phyloP scores from a whole-genome alignment of 1,140 invertebrate species.

The Coelopa frigida region DNA sequence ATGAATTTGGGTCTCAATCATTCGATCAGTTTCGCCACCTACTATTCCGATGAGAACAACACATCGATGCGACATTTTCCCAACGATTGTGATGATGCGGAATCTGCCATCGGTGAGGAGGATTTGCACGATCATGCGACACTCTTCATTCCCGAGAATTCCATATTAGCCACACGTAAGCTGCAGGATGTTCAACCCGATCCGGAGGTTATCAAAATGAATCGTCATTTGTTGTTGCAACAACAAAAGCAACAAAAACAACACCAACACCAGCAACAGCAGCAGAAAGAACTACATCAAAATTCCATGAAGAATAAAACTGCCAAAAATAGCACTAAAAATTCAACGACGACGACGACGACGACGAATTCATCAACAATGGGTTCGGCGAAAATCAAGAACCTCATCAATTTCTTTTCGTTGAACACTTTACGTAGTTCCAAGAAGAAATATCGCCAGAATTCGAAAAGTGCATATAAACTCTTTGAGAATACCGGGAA shows the following conservation, averaged over 20 bases:
- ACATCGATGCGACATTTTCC: neutral
- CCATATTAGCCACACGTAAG: conserved; percentile 25
- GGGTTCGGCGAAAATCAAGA: conserved; percentile 21
- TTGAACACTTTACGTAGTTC: conserved; percentile 16
- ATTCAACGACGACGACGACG: neutral
- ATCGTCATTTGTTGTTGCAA: conserved; percentile 18
- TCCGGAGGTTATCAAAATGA: conserved; percentile 39
- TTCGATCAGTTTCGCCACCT: conserved; percentile 34
- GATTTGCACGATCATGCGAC: too few relatives aligned
- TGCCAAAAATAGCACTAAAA: neutral
- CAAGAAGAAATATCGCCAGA: conserved; percentile 28
- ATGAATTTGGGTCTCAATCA: conserved; percentile 16
- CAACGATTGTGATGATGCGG: neutral
- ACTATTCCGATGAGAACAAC: conserved; percentile 13
- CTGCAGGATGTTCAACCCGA: conserved; percentile 37
- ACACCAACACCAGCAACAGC: conserved; percentile 13
- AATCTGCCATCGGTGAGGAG: too few relatives aligned
- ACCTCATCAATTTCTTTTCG: conserved; percentile 26
- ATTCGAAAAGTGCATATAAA: conserved; percentile 22
- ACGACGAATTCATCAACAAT: conserved; percentile 14
- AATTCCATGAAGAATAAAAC: conserved; percentile 5
- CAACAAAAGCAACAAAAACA: conserved; percentile 9
- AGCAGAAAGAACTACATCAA: neutral
- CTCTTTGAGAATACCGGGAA: conserved; percentile 22
- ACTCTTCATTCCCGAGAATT: neutral